Evolutionary conservation across 2,888 invertebrate species (phyloP).

Genomic region (Phalera bucephala): DNA sequence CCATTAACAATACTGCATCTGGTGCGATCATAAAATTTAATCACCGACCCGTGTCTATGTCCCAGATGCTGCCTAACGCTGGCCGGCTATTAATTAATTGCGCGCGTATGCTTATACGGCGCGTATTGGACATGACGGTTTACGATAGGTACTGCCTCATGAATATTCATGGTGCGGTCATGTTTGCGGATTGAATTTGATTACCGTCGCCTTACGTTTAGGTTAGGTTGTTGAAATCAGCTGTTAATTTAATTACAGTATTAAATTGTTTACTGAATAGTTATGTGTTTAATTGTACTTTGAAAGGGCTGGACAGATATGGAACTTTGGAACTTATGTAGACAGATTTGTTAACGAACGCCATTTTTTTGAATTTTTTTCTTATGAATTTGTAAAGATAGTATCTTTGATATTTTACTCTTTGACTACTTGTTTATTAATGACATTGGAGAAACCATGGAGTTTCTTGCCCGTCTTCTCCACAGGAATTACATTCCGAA

Average conservation of each 20-base stretch:
- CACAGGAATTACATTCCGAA: too few relatives aligned
- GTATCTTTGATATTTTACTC: too few relatives aligned
- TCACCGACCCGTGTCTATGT: slow-evolving; percentile 53
- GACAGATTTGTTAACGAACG: too few relatives aligned
- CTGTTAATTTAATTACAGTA: slow-evolving; percentile 27
- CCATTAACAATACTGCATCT: slow-evolving; percentile 65
- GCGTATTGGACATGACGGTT: slow-evolving; percentile 68
- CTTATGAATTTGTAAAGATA: too few relatives aligned
- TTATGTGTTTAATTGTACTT: slow-evolving; percentile 4
- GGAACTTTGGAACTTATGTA: too few relatives aligned
- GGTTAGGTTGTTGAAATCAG: slow-evolving; percentile 22
- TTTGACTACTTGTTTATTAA: too few relatives aligned
- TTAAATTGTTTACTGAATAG: slow-evolving; percentile 18
- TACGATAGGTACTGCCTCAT: slow-evolving; percentile 59
- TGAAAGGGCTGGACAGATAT: too few relatives aligned
- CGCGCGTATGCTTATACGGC: slow-evolving; percentile 61
- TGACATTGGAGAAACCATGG: too few relatives aligned
- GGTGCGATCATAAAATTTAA: slow-evolving; percentile 72
- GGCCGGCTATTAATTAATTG: slow-evolving; percentile 74
- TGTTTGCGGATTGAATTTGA: slow-evolving; percentile 57
- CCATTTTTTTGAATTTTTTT: too few relatives aligned
- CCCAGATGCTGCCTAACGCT: slow-evolving; percentile 68
- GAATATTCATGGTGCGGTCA: slow-evolving; percentile 62
- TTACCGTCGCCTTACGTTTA: slow-evolving; percentile 20
- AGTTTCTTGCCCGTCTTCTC: too few relatives aligned